phyloP scores from a whole-genome alignment of 2,888 invertebrate species.

The Callinectes sapidus region DNA sequence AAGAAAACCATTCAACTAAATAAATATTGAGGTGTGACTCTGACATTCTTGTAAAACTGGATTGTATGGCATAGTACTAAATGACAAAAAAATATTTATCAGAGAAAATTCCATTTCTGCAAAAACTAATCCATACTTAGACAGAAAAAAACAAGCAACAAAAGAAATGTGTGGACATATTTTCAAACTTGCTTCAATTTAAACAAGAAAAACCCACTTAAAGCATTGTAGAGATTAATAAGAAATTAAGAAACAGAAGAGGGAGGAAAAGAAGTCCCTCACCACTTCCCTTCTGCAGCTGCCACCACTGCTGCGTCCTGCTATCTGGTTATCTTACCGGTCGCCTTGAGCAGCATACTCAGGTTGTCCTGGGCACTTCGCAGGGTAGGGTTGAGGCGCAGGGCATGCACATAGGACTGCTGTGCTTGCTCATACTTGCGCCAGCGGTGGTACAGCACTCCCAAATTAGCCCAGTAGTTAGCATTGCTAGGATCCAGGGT shows the following conservation, averaged over 20 bases:
- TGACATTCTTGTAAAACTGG: background rate
- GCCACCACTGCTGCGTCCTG: slow-evolving; percentile 7
- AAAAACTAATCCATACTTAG: background rate
- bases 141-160: background rate
- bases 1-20: background rate
- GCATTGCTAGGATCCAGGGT: slow-evolving; percentile 82
- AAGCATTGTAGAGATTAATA: background rate
- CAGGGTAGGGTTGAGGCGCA: slow-evolving; percentile 66
- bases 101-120: background rate
- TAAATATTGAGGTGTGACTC: background rate
- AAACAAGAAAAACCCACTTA: background rate
- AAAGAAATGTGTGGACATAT: background rate
- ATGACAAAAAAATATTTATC: background rate
- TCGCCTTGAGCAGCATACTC: slow-evolving; percentile 70
- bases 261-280: background rate
- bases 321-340: slow-evolving; percentile 63
- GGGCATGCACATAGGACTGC: slow-evolving; percentile 66
- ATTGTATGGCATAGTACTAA: background rate
- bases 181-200: background rate
- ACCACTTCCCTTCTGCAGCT: slow-evolving; percentile 13
- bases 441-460: slow-evolving; percentile 90
- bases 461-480: slow-evolving; percentile 92
- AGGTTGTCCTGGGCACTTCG: slow-evolving; percentile 71
- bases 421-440: slow-evolving; percentile 71
- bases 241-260: background rate